These are phyloP conservation scores for Pogona vitticeps DNA, from an alignment of 2,113 vertebrate genomes.

Conservation along the genomic window DNA sequence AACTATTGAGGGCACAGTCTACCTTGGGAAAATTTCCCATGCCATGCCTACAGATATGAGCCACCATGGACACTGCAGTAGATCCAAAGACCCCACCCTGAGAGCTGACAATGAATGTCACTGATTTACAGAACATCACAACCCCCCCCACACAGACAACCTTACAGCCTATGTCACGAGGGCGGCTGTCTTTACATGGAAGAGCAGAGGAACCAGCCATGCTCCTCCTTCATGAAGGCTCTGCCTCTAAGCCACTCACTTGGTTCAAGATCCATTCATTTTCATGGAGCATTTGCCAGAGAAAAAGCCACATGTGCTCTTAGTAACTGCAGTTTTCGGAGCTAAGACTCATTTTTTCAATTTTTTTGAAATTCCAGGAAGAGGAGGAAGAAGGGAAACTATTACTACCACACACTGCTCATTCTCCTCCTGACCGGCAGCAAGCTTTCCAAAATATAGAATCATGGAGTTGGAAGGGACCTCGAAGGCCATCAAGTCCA, in stretches of 20 bases:
- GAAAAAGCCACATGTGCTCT: background rate
- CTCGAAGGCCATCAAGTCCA: too few relatives aligned
- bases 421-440: background rate
- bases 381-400: background rate
- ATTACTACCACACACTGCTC: background rate
- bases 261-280: background rate
- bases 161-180: too few relatives aligned
- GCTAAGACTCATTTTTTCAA: background rate
- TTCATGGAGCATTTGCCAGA: background rate
- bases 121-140: fast-evolving
- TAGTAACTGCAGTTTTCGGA: background rate
- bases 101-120: background rate
- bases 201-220: background rate
- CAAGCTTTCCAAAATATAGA: too few relatives aligned
- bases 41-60: background rate
- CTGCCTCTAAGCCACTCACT: background rate
- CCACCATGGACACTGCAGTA: background rate
- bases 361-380: background rate
- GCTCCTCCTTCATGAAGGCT: background rate
- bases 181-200: background rate
- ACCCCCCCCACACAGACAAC: too few relatives aligned
- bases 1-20: too few relatives aligned
- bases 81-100: too few relatives aligned
- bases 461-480: too few relatives aligned
- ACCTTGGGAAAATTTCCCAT: too few relatives aligned